Evolutionary conservation across 2,113 vertebrate genomes (phyloP).

Genomic region (Hydropotes inermis): DNA sequence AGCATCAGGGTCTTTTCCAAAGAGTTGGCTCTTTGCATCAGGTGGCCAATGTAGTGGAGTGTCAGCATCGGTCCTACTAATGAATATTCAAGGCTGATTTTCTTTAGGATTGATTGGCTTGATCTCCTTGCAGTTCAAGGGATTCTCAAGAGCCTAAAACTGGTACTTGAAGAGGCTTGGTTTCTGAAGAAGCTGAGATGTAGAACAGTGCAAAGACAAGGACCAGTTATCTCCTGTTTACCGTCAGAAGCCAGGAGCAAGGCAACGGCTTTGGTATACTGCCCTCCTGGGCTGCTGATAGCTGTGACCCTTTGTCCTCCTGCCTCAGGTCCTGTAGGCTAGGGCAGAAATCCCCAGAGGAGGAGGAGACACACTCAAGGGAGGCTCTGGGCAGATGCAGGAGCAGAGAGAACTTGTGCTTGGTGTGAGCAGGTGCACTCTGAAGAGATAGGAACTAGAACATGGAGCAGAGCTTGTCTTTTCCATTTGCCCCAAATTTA

Average conservation of each 20-base stretch:
- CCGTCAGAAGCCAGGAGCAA: not conserved
- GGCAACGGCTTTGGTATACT: not conserved
- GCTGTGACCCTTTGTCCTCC: not conserved
- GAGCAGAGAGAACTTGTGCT: not conserved
- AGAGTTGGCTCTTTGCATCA: not conserved
- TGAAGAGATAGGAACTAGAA: not conserved
- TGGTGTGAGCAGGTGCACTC: accelerated
- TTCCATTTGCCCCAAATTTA: not conserved
- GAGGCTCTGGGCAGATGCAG: not conserved
- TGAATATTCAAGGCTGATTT: not conserved
- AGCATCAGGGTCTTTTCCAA: not conserved
- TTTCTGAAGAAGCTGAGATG: not conserved
- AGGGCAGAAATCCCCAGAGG: not conserved
- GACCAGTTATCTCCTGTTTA: not conserved
- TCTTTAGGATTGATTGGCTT: not conserved
- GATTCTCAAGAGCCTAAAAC: not conserved
- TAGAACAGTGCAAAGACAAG: not conserved
- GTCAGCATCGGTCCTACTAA: not conserved
- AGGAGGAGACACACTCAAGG: not conserved
- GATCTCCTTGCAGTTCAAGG: not conserved
- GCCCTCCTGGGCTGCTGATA: not conserved
- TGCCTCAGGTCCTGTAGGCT: accelerated
- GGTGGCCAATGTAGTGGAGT: not conserved
- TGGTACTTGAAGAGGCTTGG: not conserved
- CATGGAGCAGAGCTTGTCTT: not conserved